Conservation (phyloP, 2,113 vertebrate genomes). For the Ursus arctos region DNA sequence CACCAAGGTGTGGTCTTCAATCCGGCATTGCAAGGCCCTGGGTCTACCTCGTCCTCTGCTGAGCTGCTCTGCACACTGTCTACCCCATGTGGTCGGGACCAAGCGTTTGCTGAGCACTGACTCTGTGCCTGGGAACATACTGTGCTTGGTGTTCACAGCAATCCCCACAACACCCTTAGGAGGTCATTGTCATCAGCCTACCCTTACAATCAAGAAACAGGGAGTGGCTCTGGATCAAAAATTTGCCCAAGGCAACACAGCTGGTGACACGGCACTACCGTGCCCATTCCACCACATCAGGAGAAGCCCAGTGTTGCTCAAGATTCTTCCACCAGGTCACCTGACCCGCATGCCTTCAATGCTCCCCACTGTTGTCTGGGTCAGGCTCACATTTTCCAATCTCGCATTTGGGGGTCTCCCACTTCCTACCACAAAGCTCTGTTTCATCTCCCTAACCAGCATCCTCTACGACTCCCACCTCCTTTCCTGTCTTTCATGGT, state of each 20-base stretch:
- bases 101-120: neutral
- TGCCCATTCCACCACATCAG: neutral
- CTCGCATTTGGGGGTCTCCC: neutral
- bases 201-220: neutral
- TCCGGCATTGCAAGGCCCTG: rapidly evolving
- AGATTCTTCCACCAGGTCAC: neutral
- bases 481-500: neutral
- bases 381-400: neutral
- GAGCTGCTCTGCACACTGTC: too few relatives aligned
- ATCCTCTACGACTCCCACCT: neutral
- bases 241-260: neutral
- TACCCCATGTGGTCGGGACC: rapidly evolving
- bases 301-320: neutral
- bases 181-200: neutral
- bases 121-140: neutral
- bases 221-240: neutral
- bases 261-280: neutral
- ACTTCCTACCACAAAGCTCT: neutral
- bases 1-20: too few relatives aligned
- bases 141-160: neutral
- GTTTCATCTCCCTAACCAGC: neutral
- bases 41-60: neutral
- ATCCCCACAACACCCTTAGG: neutral
- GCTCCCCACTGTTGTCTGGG: neutral
- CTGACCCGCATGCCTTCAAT: rapidly evolving